Conservation (phyloP, 2,797 vertebrate genomes). For the Schizopygopsis malacanthus region DNA sequence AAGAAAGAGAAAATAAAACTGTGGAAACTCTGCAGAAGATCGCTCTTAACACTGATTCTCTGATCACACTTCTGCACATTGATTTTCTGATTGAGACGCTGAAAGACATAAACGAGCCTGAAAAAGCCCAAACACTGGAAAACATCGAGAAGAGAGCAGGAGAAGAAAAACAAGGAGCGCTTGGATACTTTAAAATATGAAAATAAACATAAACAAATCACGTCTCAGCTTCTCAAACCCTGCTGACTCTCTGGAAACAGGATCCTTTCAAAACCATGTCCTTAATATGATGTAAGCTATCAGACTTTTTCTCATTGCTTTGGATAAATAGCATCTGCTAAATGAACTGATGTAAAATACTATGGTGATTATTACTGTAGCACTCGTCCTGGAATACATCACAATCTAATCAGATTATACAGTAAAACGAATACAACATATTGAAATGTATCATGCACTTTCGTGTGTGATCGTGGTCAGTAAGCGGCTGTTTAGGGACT, state of each 20-base stretch:
- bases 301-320: neutral
- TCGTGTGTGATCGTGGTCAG: fast-evolving
- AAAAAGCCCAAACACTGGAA: fast-evolving
- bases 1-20: neutral
- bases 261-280: too few relatives aligned
- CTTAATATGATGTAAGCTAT: too few relatives aligned
- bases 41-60: too few relatives aligned
- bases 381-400: too few relatives aligned
- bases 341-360: neutral
- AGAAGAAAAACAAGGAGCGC: neutral
- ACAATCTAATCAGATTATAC: too few relatives aligned
- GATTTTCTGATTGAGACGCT: neutral
- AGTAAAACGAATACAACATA: too few relatives aligned
- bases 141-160: neutral
- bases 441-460: neutral
- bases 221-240: too few relatives aligned
- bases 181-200: neutral
- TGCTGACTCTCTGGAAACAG: too few relatives aligned
- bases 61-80: fast-evolving
- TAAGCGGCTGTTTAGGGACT: neutral
- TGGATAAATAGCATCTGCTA: neutral
- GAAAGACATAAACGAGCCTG: neutral
- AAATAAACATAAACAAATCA: neutral
- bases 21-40: fast-evolving
- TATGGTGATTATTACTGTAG: too few relatives aligned